phyloP scores from a whole-genome alignment of 2,113 vertebrate species.

The Sterrhoptilus dennistouni region DNA sequence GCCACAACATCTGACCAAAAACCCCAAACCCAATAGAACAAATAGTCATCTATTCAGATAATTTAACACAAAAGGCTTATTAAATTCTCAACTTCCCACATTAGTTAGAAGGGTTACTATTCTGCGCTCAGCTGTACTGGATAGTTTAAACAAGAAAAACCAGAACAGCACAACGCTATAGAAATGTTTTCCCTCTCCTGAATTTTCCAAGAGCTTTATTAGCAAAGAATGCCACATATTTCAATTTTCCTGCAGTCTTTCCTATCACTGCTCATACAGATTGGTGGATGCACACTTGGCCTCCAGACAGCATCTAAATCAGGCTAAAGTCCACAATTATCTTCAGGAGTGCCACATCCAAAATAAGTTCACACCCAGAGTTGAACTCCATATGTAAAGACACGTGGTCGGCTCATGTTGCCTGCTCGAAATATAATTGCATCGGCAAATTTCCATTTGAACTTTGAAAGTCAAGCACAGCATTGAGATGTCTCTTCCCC shows the following conservation, averaged over 20 bases:
- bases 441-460: conserved; percentile 3
- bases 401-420: accelerated
- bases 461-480: not conserved
- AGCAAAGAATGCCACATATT: not conserved
- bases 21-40: not conserved
- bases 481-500: not conserved
- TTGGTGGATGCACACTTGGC: not conserved
- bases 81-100: not conserved
- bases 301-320: not conserved
- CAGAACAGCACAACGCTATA: not conserved
- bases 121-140: not conserved
- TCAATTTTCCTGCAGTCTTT: not conserved
- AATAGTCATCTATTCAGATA: not conserved
- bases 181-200: not conserved
- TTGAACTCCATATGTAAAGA: not conserved
- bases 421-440: not conserved
- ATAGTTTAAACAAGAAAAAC: not conserved
- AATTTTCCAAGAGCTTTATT: not conserved
- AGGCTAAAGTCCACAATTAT: not conserved
- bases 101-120: not conserved
- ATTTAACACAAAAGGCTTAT: not conserved
- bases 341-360: not conserved
- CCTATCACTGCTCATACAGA: not conserved
- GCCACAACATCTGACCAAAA: not conserved
- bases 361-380: not conserved